Percentiles rank a stretch among this genome's conserved stretches.
Conservation (phyloP, 2,797 vertebrate genomes). For the Spinus pinus region DNA sequence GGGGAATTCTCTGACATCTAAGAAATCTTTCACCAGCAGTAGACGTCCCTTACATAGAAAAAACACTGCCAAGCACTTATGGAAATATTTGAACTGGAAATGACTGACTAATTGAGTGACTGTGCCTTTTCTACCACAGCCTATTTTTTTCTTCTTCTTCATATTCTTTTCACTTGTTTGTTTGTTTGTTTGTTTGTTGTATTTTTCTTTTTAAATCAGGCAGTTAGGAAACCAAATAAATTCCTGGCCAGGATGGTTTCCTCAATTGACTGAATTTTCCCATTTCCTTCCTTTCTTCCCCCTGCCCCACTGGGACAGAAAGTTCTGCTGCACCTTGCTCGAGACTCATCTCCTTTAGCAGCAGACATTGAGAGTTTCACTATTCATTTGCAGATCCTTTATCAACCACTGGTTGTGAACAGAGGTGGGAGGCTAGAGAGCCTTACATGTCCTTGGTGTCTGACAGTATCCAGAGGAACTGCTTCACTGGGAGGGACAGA, state of each 20-base stretch:
- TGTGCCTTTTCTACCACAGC: not conserved
- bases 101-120: conserved; percentile 23
- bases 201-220: not conserved
- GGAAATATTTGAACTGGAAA: conserved; percentile 49
- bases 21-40: conserved; percentile 35
- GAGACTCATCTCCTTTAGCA: not conserved
- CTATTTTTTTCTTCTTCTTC: not conserved
- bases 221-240: not conserved
- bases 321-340: not conserved
- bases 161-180: not conserved
- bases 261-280: not conserved
- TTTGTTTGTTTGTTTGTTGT: not conserved
- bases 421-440: not conserved
- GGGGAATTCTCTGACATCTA: conserved; percentile 27
- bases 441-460: not conserved
- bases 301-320: not conserved
- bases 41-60: conserved; percentile 1
- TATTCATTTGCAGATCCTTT: not conserved
- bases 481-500: not conserved
- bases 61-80: conserved; percentile 27
- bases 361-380: not conserved
- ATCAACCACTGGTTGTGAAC: not conserved
- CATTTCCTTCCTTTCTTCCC: not conserved
- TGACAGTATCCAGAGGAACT: not conserved
- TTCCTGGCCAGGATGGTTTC: not conserved